These are phyloP conservation scores for Eurystomus glaucurus DNA, from an alignment of 2,797 vertebrate genomes.

Conservation along the genomic window DNA sequence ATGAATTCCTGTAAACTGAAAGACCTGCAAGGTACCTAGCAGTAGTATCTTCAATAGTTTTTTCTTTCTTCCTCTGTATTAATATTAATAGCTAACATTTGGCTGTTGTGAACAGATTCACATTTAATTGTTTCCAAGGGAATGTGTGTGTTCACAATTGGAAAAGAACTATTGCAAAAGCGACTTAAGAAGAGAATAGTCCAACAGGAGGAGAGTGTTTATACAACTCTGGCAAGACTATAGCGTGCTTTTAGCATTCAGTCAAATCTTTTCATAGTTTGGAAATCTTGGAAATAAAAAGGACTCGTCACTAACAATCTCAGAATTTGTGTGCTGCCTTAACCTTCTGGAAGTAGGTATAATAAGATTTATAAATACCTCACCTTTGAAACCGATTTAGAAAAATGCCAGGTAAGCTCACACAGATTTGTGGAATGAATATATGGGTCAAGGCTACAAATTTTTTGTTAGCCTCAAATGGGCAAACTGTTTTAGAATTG, in stretches of 20 bases:
- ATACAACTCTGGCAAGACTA: neutral
- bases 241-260: neutral
- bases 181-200: neutral
- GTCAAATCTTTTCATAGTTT: neutral
- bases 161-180: neutral
- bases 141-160: neutral
- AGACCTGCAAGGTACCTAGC: neutral
- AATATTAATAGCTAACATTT: conserved; percentile 67
- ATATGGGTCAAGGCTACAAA: neutral
- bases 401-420: conserved; percentile 19
- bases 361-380: neutral
- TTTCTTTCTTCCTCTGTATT: conserved; percentile 79
- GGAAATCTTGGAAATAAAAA: conserved; percentile 1
- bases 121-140: conserved; percentile 60
- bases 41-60: conserved; percentile 72
- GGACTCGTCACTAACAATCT: neutral
- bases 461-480: neutral
- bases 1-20: neutral
- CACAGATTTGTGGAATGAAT: conserved; percentile 1
- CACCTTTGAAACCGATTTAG: neutral
- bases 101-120: conserved; percentile 66
- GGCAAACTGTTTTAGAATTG: neutral
- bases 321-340: neutral
- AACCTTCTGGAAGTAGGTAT: neutral
- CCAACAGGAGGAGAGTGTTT: neutral